A percentile compares a stretch with the other conserved stretches of the same genome.
These are phyloP conservation scores for Calliphora vicina DNA, from an alignment of 1,140 invertebrate genomes.

Conservation along the genomic window DNA sequence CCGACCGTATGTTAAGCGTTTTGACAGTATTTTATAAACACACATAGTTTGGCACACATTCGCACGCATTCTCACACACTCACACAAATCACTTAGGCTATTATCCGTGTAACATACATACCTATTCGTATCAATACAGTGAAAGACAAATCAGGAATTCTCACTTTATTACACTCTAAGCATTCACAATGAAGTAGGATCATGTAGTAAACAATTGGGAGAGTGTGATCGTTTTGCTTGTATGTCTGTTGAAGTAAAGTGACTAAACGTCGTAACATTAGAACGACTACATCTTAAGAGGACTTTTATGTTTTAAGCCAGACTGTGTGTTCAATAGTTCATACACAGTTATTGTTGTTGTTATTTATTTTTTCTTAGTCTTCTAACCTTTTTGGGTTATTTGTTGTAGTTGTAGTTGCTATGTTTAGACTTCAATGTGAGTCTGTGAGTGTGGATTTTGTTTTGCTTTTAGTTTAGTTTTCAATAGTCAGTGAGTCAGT, in stretches of 20 bases:
- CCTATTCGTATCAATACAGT: too few species aligned
- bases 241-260: too few species aligned
- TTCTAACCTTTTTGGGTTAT: background rate
- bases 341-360: background rate
- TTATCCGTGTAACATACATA: background rate
- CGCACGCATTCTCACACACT: background rate
- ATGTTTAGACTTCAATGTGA: background rate
- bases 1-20: constrained; percentile 15
- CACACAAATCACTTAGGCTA: background rate
- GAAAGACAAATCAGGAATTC: too few species aligned
- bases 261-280: too few species aligned
- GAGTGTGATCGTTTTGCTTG: too few species aligned
- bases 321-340: background rate
- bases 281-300: too few species aligned
- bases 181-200: too few species aligned
- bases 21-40: background rate
- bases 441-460: background rate
- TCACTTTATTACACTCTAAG: too few species aligned
- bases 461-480: background rate
- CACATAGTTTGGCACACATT: background rate
- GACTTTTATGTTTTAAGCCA: background rate
- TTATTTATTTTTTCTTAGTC: background rate
- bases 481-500: background rate
- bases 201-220: too few species aligned
- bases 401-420: background rate